phyloP scores from a whole-genome alignment of 2,888 invertebrate genomes.

The Theodoxus fluviatilis region DNA sequence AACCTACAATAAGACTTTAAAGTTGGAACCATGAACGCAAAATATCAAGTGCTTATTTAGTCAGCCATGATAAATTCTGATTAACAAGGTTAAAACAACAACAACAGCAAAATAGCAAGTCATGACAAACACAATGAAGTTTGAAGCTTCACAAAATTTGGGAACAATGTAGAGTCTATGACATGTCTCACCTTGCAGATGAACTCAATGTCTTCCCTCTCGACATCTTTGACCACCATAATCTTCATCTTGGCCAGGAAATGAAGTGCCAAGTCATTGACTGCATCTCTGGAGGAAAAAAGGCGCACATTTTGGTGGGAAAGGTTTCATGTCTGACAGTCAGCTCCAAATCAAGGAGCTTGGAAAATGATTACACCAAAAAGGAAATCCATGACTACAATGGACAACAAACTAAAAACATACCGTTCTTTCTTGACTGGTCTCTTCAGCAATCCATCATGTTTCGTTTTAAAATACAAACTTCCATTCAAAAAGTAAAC shows the following conservation, averaged over 20 bases:
- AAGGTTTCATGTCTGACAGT: no score
- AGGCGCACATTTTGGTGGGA: no score
- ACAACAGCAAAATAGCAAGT: background rate
- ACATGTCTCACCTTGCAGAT: conserved; percentile 78
- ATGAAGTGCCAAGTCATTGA: conserved; percentile 95
- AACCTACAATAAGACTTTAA: background rate
- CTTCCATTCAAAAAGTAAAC: background rate
- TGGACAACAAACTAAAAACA: no score
- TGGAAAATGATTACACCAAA: no score
- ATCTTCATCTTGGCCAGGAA: conserved; percentile 99
- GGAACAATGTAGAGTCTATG: background rate
- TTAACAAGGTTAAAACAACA: background rate
- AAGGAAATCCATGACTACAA: no score
- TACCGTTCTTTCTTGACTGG: no score
- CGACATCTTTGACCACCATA: conserved; percentile 96
- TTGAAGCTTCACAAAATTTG: no score
- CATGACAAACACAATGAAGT: no score
- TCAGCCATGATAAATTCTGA: background rate
- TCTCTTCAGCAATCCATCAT: no score
- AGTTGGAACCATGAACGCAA: background rate
- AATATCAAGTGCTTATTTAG: no score
- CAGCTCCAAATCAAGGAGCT: no score
- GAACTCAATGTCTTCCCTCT: conserved; percentile 97
- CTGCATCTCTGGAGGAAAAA: conserved; percentile 80
- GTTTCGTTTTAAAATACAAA: no score